Evolutionary conservation across 2,888 invertebrate species (phyloP), one percentile per base, ranked within the genome.

Genomic region (Lasius fuliginosus): DNA sequence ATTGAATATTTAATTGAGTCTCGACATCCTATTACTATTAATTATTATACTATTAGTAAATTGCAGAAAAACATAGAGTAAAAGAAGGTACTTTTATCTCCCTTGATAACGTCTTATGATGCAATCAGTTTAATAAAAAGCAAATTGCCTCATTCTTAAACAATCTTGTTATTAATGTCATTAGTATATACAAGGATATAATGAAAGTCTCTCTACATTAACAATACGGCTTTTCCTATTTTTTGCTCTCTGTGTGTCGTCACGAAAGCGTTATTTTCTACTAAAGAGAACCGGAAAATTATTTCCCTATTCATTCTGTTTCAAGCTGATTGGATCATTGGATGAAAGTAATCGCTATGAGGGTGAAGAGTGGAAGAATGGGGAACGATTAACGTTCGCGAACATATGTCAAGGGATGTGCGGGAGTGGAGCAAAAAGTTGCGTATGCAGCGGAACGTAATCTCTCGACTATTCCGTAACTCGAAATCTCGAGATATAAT

Each of bases 321-420:
- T 85, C 85, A 85, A 79, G 83, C 81, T 84, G 88, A 90, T 86
- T 87, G 87, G 87, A 86, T 89, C 90, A 82, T 87, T 85, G 82
- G 76, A 86, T 89, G 81, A 74, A 82, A 86, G 76, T 36, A 60
- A 83, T 76, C 85, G 71, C 82, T 84, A 56, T 69, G 68, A 49
- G 67, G 71, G n/a, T 68, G 42, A 33, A 69, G 56, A 8, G 15
- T 33, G 53, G 65, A 77, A 60, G 68, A 81, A 75, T 65, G 79
- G 84, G 18, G 40, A 49, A 42, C n/a, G 69, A 71, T 69, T 53
- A 69, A 65, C 30, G 53, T 36, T 18, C 18, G 75, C 68, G 68
- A n/a, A 67, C 23, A 12, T 15, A 60, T 58, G 60, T n/a, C 12
- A 30, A 77, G 68, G 67, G 1, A 53, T 74, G 56, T 56, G 56